A percentile compares a stretch with the other conserved stretches of the same genome.
phyloP scores from a whole-genome alignment of 1,140 invertebrate species.

The Myzus persicae region DNA sequence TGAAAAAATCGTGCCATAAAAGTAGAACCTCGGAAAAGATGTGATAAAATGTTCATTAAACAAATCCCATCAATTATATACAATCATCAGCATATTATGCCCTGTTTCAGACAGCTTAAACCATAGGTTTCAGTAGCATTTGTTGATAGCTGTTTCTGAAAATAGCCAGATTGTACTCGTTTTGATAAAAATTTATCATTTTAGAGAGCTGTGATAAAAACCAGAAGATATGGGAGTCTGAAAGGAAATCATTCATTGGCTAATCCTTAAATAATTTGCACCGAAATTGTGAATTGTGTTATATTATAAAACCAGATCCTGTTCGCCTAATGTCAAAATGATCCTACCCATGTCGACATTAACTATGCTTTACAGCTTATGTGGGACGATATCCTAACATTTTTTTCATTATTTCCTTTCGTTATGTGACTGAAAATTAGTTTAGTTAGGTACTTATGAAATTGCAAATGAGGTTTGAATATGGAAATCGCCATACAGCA shows the following conservation, averaged over 20 bases:
- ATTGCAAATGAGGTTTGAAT: constrained; percentile 21
- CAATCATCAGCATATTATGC: not conserved
- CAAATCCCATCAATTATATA: not conserved
- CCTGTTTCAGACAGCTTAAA: not conserved
- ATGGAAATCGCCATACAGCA: not conserved
- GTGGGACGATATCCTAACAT: not conserved
- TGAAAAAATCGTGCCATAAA: not conserved
- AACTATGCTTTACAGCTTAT: not conserved
- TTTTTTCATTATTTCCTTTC: not conserved
- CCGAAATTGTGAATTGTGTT: not conserved
- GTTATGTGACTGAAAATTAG: not conserved
- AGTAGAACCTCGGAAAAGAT: not conserved
- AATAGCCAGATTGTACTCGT: not conserved
- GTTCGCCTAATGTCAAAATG: constrained; percentile 47
- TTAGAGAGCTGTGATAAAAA: not conserved
- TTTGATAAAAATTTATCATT: not conserved
- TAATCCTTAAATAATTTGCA: not conserved
- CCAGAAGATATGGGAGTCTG: not conserved
- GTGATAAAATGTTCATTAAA: not conserved
- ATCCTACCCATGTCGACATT: constrained; percentile 28
- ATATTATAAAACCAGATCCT: not conserved
- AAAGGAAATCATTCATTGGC: constrained; percentile 10
- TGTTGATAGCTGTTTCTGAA: not conserved
- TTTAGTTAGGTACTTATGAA: constrained; percentile 6
- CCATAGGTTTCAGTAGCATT: not conserved